Evolutionary conservation across 2,888 invertebrate genomes (phyloP).

Genomic region (Drosophila fungiperda): DNA sequence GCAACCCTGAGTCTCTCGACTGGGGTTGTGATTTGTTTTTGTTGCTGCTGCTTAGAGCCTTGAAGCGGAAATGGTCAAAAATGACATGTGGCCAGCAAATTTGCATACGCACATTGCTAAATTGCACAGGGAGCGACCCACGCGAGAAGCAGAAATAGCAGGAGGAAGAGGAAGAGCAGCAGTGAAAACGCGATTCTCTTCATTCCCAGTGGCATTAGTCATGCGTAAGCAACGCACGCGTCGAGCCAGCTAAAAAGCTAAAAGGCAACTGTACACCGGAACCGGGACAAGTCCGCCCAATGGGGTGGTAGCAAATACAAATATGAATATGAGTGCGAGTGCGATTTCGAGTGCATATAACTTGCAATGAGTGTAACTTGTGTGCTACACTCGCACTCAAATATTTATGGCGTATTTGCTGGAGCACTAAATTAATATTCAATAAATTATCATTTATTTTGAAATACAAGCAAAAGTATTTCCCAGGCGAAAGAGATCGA

Average conservation of each 20-base stretch:
- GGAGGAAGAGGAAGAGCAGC: background rate
- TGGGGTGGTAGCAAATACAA: slow-evolving; percentile 36
- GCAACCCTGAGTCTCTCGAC: slow-evolving; percentile 36
- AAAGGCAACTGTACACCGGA: slow-evolving; percentile 65
- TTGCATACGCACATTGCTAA: slow-evolving; percentile 75
- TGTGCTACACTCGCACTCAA: slow-evolving; percentile 58
- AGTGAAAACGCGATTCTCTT: background rate
- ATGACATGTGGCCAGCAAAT: slow-evolving; percentile 71
- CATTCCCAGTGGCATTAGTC: slow-evolving; percentile 35
- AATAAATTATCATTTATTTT: slow-evolving; percentile 82
- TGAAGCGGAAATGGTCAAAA: slow-evolving; percentile 74
- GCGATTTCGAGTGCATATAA: slow-evolving; percentile 39
- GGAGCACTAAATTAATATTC: slow-evolving; percentile 80
- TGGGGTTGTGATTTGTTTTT: slow-evolving; percentile 51
- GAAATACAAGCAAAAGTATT: slow-evolving; percentile 3
- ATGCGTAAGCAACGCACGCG: slow-evolving; percentile 67
- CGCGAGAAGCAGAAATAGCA: slow-evolving; percentile 14
- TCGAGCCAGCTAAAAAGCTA: slow-evolving; percentile 62
- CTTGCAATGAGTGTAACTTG: slow-evolving; percentile 74
- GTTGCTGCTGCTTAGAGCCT: slow-evolving; percentile 48
- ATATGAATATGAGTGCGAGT: background rate
- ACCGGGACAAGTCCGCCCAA: background rate
- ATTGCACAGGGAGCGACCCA: slow-evolving; percentile 37
- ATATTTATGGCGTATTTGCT: slow-evolving; percentile 76
- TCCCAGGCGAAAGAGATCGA: background rate